A percentile compares a stretch with the other conserved stretches of the same genome.
Conservation (phyloP, 2,113 vertebrate species). For the Pedetes capensis region DNA sequence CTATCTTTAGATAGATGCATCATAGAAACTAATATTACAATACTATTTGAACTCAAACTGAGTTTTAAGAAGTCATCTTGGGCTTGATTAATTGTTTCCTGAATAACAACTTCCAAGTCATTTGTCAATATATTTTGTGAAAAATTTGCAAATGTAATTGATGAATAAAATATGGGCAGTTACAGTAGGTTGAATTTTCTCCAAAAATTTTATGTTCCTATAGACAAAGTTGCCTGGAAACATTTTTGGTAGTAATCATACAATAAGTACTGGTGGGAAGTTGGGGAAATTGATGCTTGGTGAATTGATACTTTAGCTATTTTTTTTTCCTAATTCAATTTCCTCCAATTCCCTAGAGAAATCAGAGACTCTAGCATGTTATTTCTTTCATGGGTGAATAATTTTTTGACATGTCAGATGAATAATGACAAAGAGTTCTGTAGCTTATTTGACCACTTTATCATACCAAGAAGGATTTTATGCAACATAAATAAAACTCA, state of each 20-base stretch:
- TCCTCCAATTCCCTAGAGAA: constrained; percentile 58
- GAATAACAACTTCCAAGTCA: constrained; percentile 61
- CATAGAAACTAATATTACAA: constrained; percentile 26
- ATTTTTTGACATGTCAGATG: constrained; percentile 22
- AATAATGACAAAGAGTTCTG: background rate
- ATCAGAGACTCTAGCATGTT: background rate
- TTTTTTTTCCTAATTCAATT: constrained; percentile 62
- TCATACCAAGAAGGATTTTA: background rate
- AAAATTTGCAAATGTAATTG: constrained; percentile 36
- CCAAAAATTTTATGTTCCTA: constrained; percentile 63
- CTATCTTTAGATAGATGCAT: background rate
- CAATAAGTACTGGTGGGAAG: background rate
- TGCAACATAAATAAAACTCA: constrained; percentile 12
- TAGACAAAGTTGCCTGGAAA: constrained; percentile 63
- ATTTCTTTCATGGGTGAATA: constrained; percentile 18
- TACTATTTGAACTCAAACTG: constrained; percentile 32
- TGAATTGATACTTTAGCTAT: constrained; percentile 53
- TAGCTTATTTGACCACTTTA: constrained; percentile 22
- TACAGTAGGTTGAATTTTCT: constrained; percentile 42
- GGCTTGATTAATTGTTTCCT: constrained; percentile 73
- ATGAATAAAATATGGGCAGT: constrained; percentile 59
- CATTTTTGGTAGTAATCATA: constrained; percentile 50
- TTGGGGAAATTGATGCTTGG: constrained; percentile 27
- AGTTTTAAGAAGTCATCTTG: constrained; percentile 49
- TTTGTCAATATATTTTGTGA: constrained; percentile 67